Base-by-base conservation (phyloP, 1,140 invertebrate species). In the Tribolium madens region DNA sequence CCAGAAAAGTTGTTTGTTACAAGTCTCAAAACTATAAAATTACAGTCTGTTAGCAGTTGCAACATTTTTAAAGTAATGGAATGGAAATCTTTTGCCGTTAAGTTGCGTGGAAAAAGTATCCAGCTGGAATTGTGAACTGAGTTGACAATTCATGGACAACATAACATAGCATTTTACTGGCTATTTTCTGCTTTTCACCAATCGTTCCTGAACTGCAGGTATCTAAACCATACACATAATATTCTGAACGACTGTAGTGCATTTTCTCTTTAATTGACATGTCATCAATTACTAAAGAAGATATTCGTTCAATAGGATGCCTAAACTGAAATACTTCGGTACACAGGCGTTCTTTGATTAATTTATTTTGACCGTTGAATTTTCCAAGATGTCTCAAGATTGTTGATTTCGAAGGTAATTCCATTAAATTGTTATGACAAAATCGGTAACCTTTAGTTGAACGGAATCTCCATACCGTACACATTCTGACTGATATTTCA, bases 11-110 rank as follows among this genome's bases (percentile, higher is more conserved):
- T 68, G 3, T 68, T 21, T 26, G 60, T 13, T 2, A 36, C 60
- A 4, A 68, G n/a, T 68, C 60, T 21, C 6, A 68, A n/a, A 5
- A 31, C 60, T 33, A 68, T 31, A 68, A 68, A 68, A n/a, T n/a
- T n/a, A 68, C 60, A 68, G 3, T 68, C 33, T 36, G 60, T 68
- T 4, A 68, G 12, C 13, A 68, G 17, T 21, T 31, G 6, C 9
- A 68, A 36, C 1, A 68, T 21, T n/a, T 18, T 42, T 36, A 26
- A 13, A 26, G 60, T 68, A 12, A 68, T 2, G 4, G 21, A 26
- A 68, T 68, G 21, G n/a, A 68, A 68, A 26, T 68, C 60, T 21
- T 21, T 26, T 4, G 18, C 1, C n/a, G 21, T 68, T 26, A 68
- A 7, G 53, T 5, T 21, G 4, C 12, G 15, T 57, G 53, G 15